These are phyloP conservation scores for Oncorhynchus clarkii DNA, from an alignment of 2,113 vertebrate species.

Conservation along the genomic window DNA sequence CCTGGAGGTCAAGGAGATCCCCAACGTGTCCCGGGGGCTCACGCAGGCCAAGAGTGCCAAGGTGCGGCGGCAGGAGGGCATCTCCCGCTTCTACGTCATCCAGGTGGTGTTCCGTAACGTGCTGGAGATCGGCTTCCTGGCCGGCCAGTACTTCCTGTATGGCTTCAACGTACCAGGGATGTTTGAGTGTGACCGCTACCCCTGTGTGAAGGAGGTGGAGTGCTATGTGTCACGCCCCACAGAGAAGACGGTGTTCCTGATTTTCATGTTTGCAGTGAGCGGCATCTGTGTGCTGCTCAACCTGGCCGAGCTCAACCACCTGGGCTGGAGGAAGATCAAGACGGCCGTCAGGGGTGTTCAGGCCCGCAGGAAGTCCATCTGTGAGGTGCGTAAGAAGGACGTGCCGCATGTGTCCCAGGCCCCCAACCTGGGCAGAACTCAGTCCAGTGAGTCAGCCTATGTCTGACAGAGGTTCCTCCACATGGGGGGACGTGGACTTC, in stretches of 20 bases:
- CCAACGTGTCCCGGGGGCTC: slow-evolving; percentile 68
- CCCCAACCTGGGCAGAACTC: slow-evolving; percentile 81
- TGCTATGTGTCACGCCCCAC: slow-evolving; percentile 89
- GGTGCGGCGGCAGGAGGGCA: slow-evolving; percentile 76
- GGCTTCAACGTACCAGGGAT: slow-evolving; percentile 86
- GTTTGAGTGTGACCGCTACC: slow-evolving; percentile 86
- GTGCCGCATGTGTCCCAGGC: slow-evolving; percentile 74
- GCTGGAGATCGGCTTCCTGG: slow-evolving; percentile 84
- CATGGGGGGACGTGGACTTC: slow-evolving; percentile 63
- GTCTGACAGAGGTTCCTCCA: slow-evolving; percentile 77
- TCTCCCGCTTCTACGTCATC: slow-evolving; percentile 88
- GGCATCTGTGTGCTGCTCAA: slow-evolving; percentile 88
- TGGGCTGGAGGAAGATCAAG: slow-evolving; percentile 89
- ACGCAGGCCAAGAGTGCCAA: slow-evolving; percentile 71
- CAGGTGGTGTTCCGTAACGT: slow-evolving; percentile 88
- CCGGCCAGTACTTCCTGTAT: slow-evolving; percentile 86
- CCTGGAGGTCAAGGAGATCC: slow-evolving; percentile 78
- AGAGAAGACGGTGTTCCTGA: slow-evolving; percentile 86
- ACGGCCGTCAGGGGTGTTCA: slow-evolving; percentile 79
- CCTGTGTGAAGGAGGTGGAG: slow-evolving; percentile 87
- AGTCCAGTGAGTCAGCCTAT: slow-evolving; percentile 86
- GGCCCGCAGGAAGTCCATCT: slow-evolving; percentile 80
- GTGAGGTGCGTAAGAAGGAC: slow-evolving; percentile 79
- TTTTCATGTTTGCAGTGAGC: slow-evolving; percentile 90
- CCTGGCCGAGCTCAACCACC: slow-evolving; percentile 88